A percentile compares a stretch with the other conserved stretches of the same genome.
Evolutionary conservation across 2,888 invertebrate genomes (phyloP).

Genomic region (Lydus trimaculatus): DNA sequence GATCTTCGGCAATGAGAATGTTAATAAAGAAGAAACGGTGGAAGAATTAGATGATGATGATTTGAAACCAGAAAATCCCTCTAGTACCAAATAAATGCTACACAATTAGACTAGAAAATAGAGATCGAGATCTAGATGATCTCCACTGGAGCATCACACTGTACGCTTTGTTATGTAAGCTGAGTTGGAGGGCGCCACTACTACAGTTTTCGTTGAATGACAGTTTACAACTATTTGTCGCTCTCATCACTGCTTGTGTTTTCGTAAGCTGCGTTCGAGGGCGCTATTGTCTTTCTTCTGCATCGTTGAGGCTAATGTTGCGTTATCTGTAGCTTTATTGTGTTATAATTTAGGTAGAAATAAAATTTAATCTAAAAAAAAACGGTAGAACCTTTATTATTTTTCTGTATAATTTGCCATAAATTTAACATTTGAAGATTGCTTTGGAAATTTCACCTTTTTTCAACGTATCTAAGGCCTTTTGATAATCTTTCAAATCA

Average conservation of each 20-base stretch:
- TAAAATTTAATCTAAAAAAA: no score
- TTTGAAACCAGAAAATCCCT: neutral
- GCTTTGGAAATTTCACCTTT: constrained; percentile 66
- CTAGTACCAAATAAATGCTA: neutral
- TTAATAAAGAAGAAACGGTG: constrained; percentile 8
- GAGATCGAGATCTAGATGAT: neutral
- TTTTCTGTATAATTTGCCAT: no score
- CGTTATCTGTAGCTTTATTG: no score
- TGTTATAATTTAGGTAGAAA: no score
- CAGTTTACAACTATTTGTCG: no score
- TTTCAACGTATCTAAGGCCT: constrained; percentile 64
- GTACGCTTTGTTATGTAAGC: neutral
- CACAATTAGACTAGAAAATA: neutral
- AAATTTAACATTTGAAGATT: constrained; percentile 58
- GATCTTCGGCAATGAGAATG: constrained; percentile 44
- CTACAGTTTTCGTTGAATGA: neutral
- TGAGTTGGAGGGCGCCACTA: neutral
- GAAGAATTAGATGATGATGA: constrained; percentile 17
- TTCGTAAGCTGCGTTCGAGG: no score
- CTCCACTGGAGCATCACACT: neutral
- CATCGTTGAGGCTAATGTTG: no score
- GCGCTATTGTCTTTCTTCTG: no score
- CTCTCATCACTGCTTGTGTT: no score
- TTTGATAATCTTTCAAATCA: constrained; percentile 62
- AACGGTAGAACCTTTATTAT: no score